Base-by-base conservation (phyloP, 2,797 vertebrate species). In the Morus bassanus region DNA sequence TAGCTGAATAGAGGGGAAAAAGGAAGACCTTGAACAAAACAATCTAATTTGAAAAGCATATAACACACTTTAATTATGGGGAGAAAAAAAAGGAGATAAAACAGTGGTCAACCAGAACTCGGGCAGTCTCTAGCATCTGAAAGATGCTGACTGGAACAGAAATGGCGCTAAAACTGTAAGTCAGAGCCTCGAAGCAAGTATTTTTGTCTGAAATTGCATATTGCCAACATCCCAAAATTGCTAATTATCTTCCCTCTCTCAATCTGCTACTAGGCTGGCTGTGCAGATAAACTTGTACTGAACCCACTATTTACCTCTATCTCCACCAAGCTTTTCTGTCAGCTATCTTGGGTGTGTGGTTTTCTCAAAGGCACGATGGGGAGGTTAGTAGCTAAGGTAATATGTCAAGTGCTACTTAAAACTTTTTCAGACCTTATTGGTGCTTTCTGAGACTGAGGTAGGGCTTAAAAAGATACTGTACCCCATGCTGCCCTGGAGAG, bases 131-230 rank as follows among this genome's bases (percentile, higher is more conserved):
- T 88, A 53, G 11, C 33, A 68, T 85, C 18, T 86, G 61, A 92
- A 80, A 81, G 35, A 45, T 45, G 33, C 31, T 75, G 31, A 69
- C 31, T 72, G 79, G 41, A 80, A 80, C 10, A 88, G 39, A 94
- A 88, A 78, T 67, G 10, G 10, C 69, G 63, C 41, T 69, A 95
- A 76, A 92, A 85, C 50, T 51, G 0, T 30, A 93, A 60, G 51
- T 64, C 59, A 83, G 37, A 90, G 24, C 61, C 33, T 81, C 51
- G 86, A 50, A 91, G 70, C 65, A 86, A 95, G 83, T 89, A 72
- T 89, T 91, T 95, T 88, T 68, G 59, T 88, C 87, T 93, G 50
- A 88, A 83, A 94, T 37, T 81, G 7, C 67, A 48, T 51, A 64
- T 70, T 86, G 56, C 28, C 86, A 68, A 13, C 22, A 45, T 80